phyloP scores from a whole-genome alignment of 1,140 invertebrate species.

The Leptinotarsa defecta region DNA sequence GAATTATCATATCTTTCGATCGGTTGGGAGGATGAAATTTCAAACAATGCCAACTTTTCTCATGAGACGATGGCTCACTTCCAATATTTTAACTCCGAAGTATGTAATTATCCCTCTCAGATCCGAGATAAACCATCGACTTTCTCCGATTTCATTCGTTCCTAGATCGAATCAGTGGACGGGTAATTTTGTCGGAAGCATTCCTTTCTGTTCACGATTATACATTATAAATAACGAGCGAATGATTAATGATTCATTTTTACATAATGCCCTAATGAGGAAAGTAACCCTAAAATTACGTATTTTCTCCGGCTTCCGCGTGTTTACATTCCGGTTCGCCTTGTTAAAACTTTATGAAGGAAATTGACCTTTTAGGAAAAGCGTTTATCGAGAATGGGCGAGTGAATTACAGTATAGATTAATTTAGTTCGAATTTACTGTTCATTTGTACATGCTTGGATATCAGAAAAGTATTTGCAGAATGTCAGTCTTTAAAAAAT shows the following conservation, averaged over 20 bases:
- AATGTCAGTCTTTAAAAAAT: too few relatives aligned
- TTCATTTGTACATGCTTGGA: neutral
- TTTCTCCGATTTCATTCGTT: neutral
- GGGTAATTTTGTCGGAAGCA: neutral
- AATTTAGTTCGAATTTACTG: neutral
- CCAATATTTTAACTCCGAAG: neutral
- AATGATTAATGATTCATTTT: conserved; percentile 19
- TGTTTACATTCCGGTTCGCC: neutral
- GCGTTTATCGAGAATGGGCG: neutral
- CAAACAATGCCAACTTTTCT: neutral
- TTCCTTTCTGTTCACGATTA: neutral
- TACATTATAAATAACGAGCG: neutral
- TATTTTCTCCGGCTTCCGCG: conserved; percentile 8
- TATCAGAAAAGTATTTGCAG: neutral
- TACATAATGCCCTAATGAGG: conserved; percentile 12
- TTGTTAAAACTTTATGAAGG: neutral
- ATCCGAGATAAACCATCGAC: neutral
- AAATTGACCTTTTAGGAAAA: neutral
- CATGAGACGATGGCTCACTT: neutral
- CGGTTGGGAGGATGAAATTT: too few relatives aligned
- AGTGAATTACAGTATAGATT: conserved; percentile 1
- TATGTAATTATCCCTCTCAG: neutral
- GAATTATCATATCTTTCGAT: too few relatives aligned
- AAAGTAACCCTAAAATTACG: conserved; percentile 16
- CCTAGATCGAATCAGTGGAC: neutral